These are phyloP conservation scores for Oreochromis aureus DNA, from an alignment of 2,113 vertebrate genomes.

Conservation along the genomic window DNA sequence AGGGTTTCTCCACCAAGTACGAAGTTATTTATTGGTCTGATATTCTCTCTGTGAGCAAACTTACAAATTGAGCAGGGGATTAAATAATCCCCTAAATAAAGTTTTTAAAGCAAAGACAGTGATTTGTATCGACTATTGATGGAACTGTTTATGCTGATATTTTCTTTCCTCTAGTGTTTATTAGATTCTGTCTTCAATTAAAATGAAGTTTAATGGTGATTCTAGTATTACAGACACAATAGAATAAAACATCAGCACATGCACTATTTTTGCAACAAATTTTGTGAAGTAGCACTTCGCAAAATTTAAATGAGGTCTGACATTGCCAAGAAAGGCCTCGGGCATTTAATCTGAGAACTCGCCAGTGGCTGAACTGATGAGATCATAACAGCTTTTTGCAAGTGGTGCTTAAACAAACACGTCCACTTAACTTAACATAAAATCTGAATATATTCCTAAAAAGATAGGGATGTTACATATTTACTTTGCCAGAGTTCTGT, in stretches of 20 bases:
- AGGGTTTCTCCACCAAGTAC: not conserved
- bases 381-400: not conserved
- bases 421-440: not conserved
- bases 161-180: not conserved
- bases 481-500: not conserved
- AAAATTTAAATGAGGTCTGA: not conserved
- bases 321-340: not conserved
- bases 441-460: not conserved
- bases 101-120: not conserved
- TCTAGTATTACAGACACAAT: not conserved
- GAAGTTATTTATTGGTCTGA: not conserved
- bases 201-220: not conserved
- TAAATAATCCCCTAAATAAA: not conserved
- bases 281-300: not conserved
- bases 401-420: not conserved
- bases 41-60: not conserved
- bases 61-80: not conserved
- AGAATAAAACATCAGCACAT: not conserved
- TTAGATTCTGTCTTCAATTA: not conserved
- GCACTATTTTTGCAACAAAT: not conserved
- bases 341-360: not conserved
- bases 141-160: not conserved
- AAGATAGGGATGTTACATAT: not conserved
- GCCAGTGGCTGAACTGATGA: not conserved
- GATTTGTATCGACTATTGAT: not conserved